These are phyloP conservation scores for Mystacornis crossleyi DNA, from an alignment of 2,113 vertebrate species.

Conservation along the genomic window DNA sequence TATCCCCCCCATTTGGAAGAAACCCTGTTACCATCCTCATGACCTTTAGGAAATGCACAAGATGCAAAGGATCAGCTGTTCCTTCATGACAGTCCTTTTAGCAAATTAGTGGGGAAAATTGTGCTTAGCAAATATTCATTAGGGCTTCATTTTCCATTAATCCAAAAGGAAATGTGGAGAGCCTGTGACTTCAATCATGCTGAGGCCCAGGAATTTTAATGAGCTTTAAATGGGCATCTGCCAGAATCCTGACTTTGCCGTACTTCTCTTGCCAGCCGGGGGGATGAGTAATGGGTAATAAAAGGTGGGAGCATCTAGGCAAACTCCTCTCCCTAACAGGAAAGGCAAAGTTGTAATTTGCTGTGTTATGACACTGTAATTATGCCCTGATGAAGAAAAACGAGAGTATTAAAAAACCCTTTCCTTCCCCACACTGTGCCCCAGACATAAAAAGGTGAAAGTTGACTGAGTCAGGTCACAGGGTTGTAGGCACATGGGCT, in stretches of 20 bases:
- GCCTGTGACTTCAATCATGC: conserved; percentile 69
- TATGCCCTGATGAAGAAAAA: conserved; percentile 65
- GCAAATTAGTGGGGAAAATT: conserved; percentile 69
- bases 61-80: conserved; percentile 61
- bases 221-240: conserved; percentile 79
- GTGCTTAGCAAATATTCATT: conserved; percentile 75
- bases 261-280: conserved; percentile 64
- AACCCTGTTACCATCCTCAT: conserved; percentile 9
- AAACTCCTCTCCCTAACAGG: conserved; percentile 50
- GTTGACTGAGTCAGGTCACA: neutral
- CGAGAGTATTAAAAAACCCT: neutral
- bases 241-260: conserved; percentile 65
- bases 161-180: conserved; percentile 70
- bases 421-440: neutral
- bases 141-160: conserved; percentile 74
- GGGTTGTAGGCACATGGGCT: neutral
- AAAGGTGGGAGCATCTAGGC: conserved; percentile 56
- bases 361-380: conserved; percentile 66
- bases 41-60: conserved; percentile 43
- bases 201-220: conserved; percentile 75
- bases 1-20: conserved; percentile 4
- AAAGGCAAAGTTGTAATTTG: conserved; percentile 71
- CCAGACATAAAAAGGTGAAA: neutral
- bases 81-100: conserved; percentile 64
- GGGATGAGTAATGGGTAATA: conserved; percentile 71